A percentile compares a stretch with the other conserved stretches of the same genome.
Conservation (phyloP, 2,113 vertebrate genomes). For the Apistogramma diplotaenia region DNA sequence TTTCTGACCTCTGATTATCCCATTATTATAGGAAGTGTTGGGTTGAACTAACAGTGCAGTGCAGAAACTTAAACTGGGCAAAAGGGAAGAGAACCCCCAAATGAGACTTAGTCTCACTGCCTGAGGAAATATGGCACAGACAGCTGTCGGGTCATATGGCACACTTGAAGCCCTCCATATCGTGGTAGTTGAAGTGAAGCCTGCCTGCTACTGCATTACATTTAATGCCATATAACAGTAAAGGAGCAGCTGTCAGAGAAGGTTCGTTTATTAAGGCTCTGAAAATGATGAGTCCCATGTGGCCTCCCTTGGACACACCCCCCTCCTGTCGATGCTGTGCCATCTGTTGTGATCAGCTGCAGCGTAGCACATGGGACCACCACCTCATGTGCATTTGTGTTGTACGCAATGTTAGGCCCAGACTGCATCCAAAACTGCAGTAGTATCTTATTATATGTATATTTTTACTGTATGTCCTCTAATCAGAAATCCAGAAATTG, state of each 20-base stretch:
- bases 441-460: neutral
- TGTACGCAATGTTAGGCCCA: neutral
- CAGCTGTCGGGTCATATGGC: neutral
- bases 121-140: neutral
- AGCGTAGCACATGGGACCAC: slow-evolving; percentile 13
- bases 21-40: neutral
- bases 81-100: neutral
- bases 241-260: slow-evolving; percentile 45
- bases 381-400: neutral
- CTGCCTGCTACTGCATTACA: neutral
- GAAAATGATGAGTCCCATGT: slow-evolving; percentile 46
- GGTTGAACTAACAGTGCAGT: neutral
- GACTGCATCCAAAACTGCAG: neutral
- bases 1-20: neutral
- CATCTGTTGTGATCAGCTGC: slow-evolving; percentile 52
- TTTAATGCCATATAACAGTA: neutral
- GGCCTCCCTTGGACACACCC: neutral
- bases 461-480: neutral
- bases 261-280: slow-evolving; percentile 17
- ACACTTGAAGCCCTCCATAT: neutral
- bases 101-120: neutral
- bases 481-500: neutral
- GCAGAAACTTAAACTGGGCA: neutral
- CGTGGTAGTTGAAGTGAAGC: neutral
- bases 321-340: slow-evolving; percentile 10